Evolutionary conservation across 2,113 vertebrate genomes (phyloP).

Genomic region (Taxidea taxus): DNA sequence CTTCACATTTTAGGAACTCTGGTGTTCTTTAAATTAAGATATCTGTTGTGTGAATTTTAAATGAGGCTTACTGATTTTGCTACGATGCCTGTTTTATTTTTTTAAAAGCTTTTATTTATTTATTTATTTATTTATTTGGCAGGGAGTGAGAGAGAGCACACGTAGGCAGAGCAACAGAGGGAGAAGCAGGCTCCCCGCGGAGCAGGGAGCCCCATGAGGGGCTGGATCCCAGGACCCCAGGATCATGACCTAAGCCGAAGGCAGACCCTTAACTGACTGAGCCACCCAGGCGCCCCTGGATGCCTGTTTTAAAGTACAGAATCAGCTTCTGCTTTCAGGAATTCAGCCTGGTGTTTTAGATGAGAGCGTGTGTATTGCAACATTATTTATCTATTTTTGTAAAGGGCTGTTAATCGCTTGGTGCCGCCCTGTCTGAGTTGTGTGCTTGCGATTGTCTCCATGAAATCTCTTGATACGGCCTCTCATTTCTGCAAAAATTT

Average conservation of each 20-base stretch:
- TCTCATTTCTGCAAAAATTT: slow-evolving; percentile 12
- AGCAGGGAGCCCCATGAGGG: rapidly evolving
- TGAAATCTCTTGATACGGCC: slow-evolving; percentile 58
- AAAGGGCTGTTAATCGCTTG: slow-evolving; percentile 71
- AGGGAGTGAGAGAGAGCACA: too few relatives aligned
- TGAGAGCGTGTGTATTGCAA: slow-evolving; percentile 50
- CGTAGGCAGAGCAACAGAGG: too few relatives aligned
- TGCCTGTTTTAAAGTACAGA: slow-evolving; percentile 49
- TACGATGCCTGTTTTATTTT: background rate
- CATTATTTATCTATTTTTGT: slow-evolving; percentile 77
- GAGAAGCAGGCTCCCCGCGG: too few relatives aligned
- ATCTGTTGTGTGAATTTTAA: slow-evolving; percentile 24
- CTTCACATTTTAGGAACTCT: background rate
- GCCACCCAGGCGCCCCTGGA: background rate
- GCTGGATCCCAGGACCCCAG: too few relatives aligned
- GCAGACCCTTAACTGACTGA: too few relatives aligned
- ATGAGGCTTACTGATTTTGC: background rate
- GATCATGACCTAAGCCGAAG: too few relatives aligned
- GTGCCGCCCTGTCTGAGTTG: slow-evolving; percentile 78
- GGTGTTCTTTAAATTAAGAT: background rate
- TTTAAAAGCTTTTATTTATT: too few relatives aligned
- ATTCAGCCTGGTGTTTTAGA: slow-evolving; percentile 50
- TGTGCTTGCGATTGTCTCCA: slow-evolving; percentile 64
- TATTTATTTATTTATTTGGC: too few relatives aligned
- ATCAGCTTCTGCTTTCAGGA: slow-evolving; percentile 54